phyloP scores from a whole-genome alignment of 2,113 vertebrate genomes.

The Aythya baeri region DNA sequence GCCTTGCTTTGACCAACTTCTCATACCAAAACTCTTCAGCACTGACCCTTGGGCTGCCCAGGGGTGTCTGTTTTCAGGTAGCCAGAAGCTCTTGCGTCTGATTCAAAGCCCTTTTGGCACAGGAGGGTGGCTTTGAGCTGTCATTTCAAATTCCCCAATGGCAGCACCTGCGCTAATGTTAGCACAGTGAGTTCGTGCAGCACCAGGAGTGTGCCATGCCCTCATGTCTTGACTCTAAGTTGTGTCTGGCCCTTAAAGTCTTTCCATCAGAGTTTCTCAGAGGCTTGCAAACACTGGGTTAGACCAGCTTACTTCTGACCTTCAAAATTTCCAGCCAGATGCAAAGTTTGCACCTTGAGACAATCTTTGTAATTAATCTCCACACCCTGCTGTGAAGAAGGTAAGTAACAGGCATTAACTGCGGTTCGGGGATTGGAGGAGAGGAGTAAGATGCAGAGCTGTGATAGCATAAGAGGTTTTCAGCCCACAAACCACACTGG shows the following conservation, averaged over 20 bases:
- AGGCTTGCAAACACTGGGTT: background rate
- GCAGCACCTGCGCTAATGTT: background rate
- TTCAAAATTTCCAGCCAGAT: background rate
- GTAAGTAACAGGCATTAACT: background rate
- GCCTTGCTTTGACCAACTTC: background rate
- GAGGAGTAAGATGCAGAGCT: background rate
- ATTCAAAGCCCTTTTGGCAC: background rate
- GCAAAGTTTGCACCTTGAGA: conserved; percentile 14
- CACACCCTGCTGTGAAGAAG: background rate
- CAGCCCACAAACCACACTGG: too few relatives aligned
- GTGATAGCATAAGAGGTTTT: accelerated
- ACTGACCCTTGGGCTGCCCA: background rate
- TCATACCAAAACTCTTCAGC: background rate
- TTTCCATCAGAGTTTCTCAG: background rate
- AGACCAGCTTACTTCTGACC: background rate
- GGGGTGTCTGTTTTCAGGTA: background rate
- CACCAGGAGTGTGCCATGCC: background rate
- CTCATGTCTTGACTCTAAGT: background rate
- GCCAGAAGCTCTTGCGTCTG: background rate
- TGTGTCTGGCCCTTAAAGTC: background rate
- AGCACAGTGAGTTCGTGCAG: background rate
- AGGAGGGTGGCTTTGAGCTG: background rate
- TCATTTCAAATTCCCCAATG: background rate
- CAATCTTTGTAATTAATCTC: background rate
- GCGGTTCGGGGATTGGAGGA: background rate